phyloP scores from a whole-genome alignment of 2,113 vertebrate species.

The Machaerirhynchus nigripectus region DNA sequence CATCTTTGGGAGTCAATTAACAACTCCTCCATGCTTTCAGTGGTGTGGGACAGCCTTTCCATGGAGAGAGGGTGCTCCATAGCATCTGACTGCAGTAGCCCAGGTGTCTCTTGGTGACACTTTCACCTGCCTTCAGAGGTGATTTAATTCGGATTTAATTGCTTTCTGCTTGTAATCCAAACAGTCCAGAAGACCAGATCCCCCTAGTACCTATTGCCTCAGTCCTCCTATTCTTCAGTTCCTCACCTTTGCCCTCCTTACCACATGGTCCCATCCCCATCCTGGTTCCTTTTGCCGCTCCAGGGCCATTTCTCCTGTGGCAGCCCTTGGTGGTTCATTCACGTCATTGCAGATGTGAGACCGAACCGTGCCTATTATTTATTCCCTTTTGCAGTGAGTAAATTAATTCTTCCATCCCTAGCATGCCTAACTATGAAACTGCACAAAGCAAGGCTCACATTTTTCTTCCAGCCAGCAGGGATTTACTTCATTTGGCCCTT shows the following conservation, averaged over 20 bases:
- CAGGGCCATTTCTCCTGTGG: rapidly evolving
- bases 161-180: neutral
- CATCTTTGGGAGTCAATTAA: neutral
- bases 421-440: neutral
- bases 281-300: rapidly evolving
- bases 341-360: neutral
- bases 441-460: neutral
- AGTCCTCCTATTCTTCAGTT: neutral
- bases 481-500: neutral
- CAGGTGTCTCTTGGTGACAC: neutral
- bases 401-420: neutral
- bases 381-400: neutral
- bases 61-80: neutral
- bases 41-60: neutral
- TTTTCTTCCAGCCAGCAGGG: neutral
- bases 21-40: neutral
- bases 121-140: neutral
- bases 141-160: neutral
- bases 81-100: neutral
- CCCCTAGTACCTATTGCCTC: neutral
- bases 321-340: neutral
- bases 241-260: neutral
- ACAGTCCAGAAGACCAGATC: neutral
- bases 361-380: rapidly evolving
- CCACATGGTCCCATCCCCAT: rapidly evolving